phyloP scores from a whole-genome alignment of 2,113 vertebrate genomes.

The Burhinus bistriatus region DNA sequence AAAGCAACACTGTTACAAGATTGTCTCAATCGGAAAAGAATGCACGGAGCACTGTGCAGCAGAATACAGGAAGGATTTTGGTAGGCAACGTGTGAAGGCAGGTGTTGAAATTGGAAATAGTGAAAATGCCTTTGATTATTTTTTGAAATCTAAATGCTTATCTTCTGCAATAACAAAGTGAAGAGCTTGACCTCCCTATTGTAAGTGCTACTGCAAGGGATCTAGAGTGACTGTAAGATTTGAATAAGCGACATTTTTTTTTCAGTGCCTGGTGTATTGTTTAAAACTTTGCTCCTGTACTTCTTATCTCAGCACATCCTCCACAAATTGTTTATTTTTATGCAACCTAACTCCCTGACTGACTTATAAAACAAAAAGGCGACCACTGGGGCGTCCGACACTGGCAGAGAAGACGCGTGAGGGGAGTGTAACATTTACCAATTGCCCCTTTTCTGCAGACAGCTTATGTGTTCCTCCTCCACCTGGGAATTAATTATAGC shows the following conservation, averaged over 20 bases:
- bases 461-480: neutral
- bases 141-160: neutral
- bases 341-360: neutral
- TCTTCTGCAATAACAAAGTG: neutral
- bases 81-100: neutral
- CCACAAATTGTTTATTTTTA: neutral
- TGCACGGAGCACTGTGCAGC: fast-evolving
- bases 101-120: neutral
- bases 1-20: neutral
- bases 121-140: neutral
- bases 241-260: neutral
- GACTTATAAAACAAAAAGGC: neutral
- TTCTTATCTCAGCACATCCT: neutral
- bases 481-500: neutral
- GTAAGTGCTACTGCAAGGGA: neutral
- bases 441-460: neutral
- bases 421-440: neutral
- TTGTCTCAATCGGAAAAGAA: neutral
- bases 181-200: neutral
- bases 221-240: neutral
- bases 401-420: neutral
- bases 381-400: neutral
- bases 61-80: neutral
- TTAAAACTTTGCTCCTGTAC: neutral
- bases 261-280: neutral